A percentile compares a stretch with the other conserved stretches of the same genome.
Conservation (phyloP, 2,888 invertebrate genomes). For the Apamea epomidion region DNA sequence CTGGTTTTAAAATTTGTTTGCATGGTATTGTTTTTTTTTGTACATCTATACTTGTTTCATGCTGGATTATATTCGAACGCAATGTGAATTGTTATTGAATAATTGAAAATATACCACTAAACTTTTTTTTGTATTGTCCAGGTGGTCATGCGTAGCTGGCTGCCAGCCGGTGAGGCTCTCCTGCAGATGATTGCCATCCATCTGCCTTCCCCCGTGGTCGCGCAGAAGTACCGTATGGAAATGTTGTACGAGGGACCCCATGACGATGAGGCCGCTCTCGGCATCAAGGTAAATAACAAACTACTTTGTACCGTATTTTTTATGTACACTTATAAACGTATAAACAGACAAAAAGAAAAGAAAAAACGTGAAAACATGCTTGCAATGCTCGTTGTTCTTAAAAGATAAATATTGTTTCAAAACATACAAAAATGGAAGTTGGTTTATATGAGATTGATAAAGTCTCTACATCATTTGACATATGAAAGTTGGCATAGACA, state of each 20-base stretch:
- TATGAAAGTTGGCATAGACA: neutral
- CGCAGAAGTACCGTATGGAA: conserved; percentile 99
- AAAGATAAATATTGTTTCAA: neutral
- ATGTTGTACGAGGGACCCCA: conserved; percentile 99
- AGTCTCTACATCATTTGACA: neutral
- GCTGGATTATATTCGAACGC: neutral
- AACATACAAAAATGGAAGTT: neutral
- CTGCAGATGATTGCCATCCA: conserved; percentile 99
- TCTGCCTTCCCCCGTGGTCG: conserved; percentile 99
- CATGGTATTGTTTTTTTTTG: neutral
- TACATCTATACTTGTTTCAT: neutral
- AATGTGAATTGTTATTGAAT: neutral
- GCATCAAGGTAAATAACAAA: conserved; percentile 92
- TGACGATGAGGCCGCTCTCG: conserved; percentile 98
- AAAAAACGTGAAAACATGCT: neutral
- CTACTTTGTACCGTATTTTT: neutral
- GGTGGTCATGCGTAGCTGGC: conserved; percentile 99
- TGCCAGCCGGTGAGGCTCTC: conserved; percentile 99
- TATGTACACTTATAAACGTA: neutral
- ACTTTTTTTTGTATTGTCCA: conserved; percentile 68
- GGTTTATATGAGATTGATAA: neutral
- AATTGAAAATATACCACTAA: neutral
- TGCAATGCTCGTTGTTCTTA: neutral
- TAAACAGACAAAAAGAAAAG: neutral
- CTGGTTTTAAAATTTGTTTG: neutral